Conservation (phyloP, 1,140 invertebrate genomes). For the Bombus superbus region DNA sequence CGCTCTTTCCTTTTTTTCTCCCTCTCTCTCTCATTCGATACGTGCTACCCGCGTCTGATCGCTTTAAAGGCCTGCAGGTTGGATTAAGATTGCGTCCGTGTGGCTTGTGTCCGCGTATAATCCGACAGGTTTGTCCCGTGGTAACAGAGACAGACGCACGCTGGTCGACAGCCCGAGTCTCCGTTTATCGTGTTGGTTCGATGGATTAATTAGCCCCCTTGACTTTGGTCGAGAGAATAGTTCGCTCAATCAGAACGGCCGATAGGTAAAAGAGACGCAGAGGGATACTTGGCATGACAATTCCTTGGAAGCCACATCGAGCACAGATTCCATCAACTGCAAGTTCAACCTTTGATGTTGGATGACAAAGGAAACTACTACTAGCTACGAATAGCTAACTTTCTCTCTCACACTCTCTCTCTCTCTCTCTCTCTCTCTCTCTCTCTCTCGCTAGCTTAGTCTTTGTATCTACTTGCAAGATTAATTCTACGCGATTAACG, state of each 20-base stretch:
- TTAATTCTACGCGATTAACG: background rate
- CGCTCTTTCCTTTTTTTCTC: background rate
- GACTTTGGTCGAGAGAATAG: background rate
- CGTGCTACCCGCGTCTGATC: slow-evolving; percentile 5
- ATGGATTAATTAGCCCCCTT: background rate
- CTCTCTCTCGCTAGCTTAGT: background rate
- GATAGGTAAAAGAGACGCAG: background rate
- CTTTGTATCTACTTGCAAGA: background rate
- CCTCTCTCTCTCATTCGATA: background rate
- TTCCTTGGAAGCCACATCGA: background rate
- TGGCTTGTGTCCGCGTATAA: background rate
- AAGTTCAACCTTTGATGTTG: background rate
- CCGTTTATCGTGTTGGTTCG: background rate
- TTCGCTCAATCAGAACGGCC: background rate
- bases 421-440: background rate
- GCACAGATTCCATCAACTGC: background rate
- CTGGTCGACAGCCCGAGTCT: too few species aligned
- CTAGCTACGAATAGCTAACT: background rate
- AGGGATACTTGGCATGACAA: background rate
- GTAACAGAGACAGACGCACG: background rate
- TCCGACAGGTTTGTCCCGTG: background rate
- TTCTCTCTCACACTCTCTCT: background rate
- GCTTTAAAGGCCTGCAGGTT: slow-evolving; percentile 5
- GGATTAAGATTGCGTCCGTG: slow-evolving; percentile 8
- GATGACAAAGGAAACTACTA: background rate